Conservation (phyloP, 2,113 vertebrate species). For the Anhinga anhinga region DNA sequence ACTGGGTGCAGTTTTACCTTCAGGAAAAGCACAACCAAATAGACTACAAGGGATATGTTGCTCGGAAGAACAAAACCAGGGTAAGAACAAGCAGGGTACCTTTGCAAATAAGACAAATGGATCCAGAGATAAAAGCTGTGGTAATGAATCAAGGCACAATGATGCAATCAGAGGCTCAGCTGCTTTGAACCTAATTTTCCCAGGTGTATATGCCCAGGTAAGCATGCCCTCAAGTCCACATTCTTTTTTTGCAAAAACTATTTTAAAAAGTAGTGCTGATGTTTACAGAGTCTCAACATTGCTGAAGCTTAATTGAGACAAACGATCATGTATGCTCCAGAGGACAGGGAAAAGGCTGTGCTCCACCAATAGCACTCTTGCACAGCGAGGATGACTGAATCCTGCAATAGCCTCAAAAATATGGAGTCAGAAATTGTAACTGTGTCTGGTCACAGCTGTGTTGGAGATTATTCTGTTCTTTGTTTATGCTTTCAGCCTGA, state of each 20-base stretch:
- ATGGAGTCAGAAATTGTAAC: not conserved
- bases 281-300: not conserved
- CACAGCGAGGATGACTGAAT: not conserved
- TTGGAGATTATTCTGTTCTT: not conserved
- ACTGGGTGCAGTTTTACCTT: constrained; percentile 89
- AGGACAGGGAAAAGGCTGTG: not conserved
- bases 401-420: not conserved
- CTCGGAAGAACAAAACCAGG: constrained; percentile 72
- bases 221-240: not conserved
- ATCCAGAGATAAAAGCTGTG: not conserved
- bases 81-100: constrained; percentile 56
- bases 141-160: not conserved
- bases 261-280: not conserved
- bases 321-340: not conserved
- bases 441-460: not conserved
- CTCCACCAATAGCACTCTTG: not conserved
- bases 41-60: constrained; percentile 85
- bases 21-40: constrained; percentile 81
- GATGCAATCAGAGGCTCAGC: not conserved
- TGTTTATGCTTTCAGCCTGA: constrained; percentile 73
- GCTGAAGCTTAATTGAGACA: not conserved
- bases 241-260: not conserved
- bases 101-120: not conserved
- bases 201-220: not conserved
- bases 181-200: not conserved